These are phyloP conservation scores for Lepidurus arcticus DNA, from an alignment of 1,140 invertebrate species.

Conservation along the genomic window DNA sequence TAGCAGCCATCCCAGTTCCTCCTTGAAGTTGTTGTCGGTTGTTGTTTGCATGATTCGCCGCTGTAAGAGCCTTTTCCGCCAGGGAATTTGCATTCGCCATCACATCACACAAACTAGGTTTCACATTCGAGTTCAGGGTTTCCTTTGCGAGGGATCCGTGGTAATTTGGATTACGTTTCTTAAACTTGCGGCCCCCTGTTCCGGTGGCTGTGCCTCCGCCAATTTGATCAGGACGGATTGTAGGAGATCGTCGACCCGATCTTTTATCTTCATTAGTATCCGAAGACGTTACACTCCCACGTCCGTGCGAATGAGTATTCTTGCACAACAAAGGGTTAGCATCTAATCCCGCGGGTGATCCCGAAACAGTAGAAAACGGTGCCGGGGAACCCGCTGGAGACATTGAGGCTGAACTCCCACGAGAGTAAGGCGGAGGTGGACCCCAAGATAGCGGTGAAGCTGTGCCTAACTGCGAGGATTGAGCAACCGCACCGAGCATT, in stretches of 20 bases:
- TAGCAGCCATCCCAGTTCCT: background rate
- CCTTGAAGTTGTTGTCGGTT: background rate
- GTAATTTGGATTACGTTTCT: conserved; percentile 7
- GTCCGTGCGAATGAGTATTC: background rate
- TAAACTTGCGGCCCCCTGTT: background rate
- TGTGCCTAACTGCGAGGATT: background rate
- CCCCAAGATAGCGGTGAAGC: conserved; percentile 50
- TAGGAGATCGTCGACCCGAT: background rate
- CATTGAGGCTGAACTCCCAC: conserved; percentile 40
- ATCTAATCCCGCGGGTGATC: background rate
- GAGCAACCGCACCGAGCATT: background rate
- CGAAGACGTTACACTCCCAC: conserved; percentile 8
- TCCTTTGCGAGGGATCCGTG: background rate
- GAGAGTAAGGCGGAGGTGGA: conserved; percentile 66
- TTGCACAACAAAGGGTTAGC: conserved; percentile 12
- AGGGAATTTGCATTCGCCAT: conserved; percentile 26
- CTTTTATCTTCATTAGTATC: conserved; percentile 14
- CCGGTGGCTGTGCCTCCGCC: background rate
- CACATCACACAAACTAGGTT: conserved; percentile 9
- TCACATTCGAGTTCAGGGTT: background rate
- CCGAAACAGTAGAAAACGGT: conserved; percentile 38
- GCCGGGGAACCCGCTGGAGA: conserved; percentile 42
- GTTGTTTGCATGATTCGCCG: conserved; percentile 19
- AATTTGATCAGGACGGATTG: conserved; percentile 19
- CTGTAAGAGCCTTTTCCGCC: conserved; percentile 20